These are phyloP conservation scores for Passer domesticus DNA, from an alignment of 2,113 vertebrate species.

Conservation along the genomic window DNA sequence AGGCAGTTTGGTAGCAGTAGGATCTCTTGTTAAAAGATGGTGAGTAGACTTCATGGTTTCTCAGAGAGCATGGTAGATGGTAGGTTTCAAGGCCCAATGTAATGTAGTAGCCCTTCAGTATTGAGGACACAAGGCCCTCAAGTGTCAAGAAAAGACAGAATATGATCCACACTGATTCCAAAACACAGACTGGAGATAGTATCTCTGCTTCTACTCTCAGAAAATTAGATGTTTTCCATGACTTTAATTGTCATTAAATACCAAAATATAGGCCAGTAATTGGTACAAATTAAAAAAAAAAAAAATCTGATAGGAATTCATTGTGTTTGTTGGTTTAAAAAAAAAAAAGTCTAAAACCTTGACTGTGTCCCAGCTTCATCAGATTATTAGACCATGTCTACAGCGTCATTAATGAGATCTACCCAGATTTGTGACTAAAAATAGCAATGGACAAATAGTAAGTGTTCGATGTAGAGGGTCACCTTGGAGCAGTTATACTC, in stretches of 20 bases:
- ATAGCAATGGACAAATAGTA: slow-evolving; percentile 25
- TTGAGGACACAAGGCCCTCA: background rate
- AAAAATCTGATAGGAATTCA: background rate
- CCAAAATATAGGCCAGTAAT: background rate
- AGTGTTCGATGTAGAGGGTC: slow-evolving; percentile 3
- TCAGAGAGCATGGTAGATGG: background rate
- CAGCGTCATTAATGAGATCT: slow-evolving; percentile 27
- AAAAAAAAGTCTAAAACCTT: background rate
- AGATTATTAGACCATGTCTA: slow-evolving; percentile 26
- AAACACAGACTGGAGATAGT: background rate
- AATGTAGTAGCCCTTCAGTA: fast-evolving
- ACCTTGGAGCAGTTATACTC: slow-evolving; percentile 18
- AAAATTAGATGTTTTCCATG: background rate
- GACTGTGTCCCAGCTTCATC: slow-evolving; percentile 35
- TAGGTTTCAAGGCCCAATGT: background rate
- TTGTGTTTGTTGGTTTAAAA: background rate
- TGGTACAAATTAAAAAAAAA: background rate
- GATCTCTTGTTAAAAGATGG: background rate
- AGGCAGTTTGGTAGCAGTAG: background rate
- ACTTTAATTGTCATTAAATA: background rate
- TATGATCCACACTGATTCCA: background rate
- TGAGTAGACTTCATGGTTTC: background rate
- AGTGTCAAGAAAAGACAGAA: background rate
- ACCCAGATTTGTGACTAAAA: slow-evolving; percentile 53
- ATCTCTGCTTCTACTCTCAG: background rate